Percentiles rank a stretch among this genome's conserved stretches.
These are phyloP conservation scores for Tangara arthus DNA, from an alignment of 2,797 vertebrate genomes.

Conservation along the genomic window DNA sequence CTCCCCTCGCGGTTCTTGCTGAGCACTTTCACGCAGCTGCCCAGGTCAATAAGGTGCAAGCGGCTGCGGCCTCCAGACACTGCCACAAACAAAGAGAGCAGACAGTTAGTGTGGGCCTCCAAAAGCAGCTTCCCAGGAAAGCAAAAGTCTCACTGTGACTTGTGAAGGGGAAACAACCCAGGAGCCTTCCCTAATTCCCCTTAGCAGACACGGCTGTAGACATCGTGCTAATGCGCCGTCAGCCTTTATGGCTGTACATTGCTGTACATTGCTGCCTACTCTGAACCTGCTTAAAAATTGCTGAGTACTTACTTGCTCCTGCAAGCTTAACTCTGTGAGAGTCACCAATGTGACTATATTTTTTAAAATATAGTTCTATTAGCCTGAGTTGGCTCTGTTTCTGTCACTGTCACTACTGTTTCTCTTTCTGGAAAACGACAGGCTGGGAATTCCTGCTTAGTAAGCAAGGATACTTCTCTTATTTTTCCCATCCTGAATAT, in stretches of 20 bases:
- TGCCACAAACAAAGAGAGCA: slow-evolving; percentile 55
- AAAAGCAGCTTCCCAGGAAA: background rate
- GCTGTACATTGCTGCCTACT: background rate
- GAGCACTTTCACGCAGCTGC: slow-evolving; percentile 87
- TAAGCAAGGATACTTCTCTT: background rate
- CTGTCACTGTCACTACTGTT: background rate
- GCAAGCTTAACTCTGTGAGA: background rate
- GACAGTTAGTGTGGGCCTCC: background rate
- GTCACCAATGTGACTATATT: background rate
- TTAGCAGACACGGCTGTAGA: background rate
- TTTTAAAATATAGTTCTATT: background rate
- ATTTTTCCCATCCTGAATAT: background rate
- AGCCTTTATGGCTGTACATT: background rate
- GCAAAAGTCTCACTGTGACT: background rate
- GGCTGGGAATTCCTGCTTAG: background rate
- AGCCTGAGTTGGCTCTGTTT: background rate
- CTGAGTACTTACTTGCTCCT: background rate
- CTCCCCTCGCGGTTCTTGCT: slow-evolving; percentile 84
- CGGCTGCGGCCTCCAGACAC: slow-evolving; percentile 90
- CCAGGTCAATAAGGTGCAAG: slow-evolving; percentile 94
- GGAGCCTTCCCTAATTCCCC: background rate
- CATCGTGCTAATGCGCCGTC: background rate
- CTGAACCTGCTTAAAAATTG: background rate
- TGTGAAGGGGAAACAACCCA: background rate
- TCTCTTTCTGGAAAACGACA: background rate